A percentile compares a stretch with the other conserved stretches of the same genome.
phyloP scores from a whole-genome alignment of 64 coral and sea anemone species.

The Dendrophyllia cribrosa region DNA sequence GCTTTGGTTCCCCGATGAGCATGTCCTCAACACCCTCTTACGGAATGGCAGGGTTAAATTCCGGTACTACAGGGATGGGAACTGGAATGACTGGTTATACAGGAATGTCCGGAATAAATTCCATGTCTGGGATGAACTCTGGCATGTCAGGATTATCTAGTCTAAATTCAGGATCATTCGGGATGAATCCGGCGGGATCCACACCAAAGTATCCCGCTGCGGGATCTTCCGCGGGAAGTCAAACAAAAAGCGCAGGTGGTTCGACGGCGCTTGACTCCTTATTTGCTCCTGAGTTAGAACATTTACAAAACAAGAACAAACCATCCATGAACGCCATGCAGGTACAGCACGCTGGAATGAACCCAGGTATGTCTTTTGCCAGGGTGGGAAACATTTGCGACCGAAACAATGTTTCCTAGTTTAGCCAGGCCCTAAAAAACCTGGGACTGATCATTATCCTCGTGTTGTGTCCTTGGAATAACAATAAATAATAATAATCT shows the following conservation, averaged over 20 bases:
- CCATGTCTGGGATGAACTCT: not conserved
- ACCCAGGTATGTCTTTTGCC: not conserved
- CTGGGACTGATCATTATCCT: no score
- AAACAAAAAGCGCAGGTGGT: conserved; percentile 4
- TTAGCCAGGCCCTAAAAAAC: no score
- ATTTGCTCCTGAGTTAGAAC: conserved; percentile 70
- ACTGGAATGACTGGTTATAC: conserved; percentile 30
- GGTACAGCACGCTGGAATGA: not conserved
- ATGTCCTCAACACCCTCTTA: conserved; percentile 13
- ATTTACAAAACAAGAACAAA: conserved; percentile 65
- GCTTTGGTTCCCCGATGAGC: conserved; percentile 13
- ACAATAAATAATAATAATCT: no score
- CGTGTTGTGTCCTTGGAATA: no score
- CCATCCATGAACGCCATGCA: conserved; percentile 59
- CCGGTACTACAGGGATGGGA: conserved; percentile 24
- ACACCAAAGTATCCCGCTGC: conserved; percentile 3
- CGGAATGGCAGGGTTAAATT: conserved; percentile 1
- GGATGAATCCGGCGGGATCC: conserved; percentile 30
- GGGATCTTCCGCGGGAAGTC: conserved; percentile 5
- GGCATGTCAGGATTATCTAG: not conserved
- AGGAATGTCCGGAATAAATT: conserved; percentile 2
- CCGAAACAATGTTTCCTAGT: no score
- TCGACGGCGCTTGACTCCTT: conserved; percentile 43
- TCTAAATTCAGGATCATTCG: conserved; percentile 6
- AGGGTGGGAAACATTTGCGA: no score